Evolutionary conservation across 2,113 vertebrate species (phyloP).

Genomic region (Phaethon lepturus): DNA sequence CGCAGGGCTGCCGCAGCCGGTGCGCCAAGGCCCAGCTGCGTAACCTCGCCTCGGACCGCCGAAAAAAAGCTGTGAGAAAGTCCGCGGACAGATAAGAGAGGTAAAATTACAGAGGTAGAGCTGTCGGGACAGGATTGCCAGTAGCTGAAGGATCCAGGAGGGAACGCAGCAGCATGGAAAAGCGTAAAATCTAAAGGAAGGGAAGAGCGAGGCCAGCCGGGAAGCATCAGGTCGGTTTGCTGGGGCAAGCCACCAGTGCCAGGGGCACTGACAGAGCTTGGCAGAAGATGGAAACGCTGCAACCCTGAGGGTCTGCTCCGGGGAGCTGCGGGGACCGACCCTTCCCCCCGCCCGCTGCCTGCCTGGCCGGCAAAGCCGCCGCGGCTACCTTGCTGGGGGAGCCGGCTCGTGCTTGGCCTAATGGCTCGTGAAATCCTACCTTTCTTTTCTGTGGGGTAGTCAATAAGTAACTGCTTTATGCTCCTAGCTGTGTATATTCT

Average conservation of each 20-base stretch:
- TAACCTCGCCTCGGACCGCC: not conserved
- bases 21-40: not conserved
- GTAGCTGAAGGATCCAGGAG: not conserved
- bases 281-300: accelerated
- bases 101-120: not conserved
- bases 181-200: not conserved
- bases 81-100: not conserved
- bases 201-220: not conserved
- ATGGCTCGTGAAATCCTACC: not conserved
- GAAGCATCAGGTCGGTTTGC: not conserved
- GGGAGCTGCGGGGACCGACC: not conserved
- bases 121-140: not conserved
- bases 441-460: not conserved
- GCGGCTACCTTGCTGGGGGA: not conserved
- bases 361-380: not conserved
- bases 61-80: not conserved
- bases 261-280: not conserved
- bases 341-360: accelerated
- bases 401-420: not conserved
- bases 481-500: not conserved
- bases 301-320: not conserved
- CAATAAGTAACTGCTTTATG: not conserved
- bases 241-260: not conserved
- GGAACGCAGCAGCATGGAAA: not conserved
- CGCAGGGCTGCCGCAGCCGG: too few relatives aligned